A percentile compares a stretch with the other conserved stretches of the same genome.
phyloP scores from a whole-genome alignment of 2,888 invertebrate genomes.

The Eumerus sabulonum region DNA sequence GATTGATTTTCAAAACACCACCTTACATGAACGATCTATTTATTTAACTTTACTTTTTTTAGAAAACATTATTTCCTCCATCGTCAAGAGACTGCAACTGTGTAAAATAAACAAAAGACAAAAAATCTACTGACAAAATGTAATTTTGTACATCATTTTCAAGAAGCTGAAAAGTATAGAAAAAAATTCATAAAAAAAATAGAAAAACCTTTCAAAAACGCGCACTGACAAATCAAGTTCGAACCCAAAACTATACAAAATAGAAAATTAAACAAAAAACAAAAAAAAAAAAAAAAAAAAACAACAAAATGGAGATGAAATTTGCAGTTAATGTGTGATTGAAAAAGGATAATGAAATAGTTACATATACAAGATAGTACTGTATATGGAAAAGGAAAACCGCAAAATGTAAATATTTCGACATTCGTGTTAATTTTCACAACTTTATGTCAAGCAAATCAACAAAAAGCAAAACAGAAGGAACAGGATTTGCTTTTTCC shows the following conservation, averaged over 20 bases:
- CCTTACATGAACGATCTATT: not conserved
- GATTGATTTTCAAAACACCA: no score
- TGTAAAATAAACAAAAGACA: slow-evolving; percentile 1
- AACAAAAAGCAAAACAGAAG: no score
- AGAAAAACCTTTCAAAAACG: slow-evolving; percentile 25
- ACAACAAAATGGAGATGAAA: slow-evolving; percentile 9
- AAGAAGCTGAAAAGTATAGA: not conserved
- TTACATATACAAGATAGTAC: slow-evolving; percentile 1
- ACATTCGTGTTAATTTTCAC: slow-evolving; percentile 9
- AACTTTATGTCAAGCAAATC: no score
- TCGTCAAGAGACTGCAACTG: slow-evolving; percentile 20
- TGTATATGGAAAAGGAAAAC: slow-evolving; percentile 5
- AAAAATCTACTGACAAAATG: not conserved
- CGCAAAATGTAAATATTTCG: slow-evolving; percentile 16
- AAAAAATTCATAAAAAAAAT: slow-evolving; percentile 18
- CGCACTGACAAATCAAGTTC: slow-evolving; percentile 67
- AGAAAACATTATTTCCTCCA: slow-evolving; percentile 14
- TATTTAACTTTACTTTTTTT: not conserved
- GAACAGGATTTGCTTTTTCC: no score
- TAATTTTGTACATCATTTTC: slow-evolving; percentile 33
- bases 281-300: slow-evolving; percentile 20
- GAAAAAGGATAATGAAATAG: slow-evolving; percentile 9
- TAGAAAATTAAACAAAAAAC: not conserved
- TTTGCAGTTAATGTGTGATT: slow-evolving; percentile 15
- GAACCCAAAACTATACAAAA: slow-evolving; percentile 33